phyloP scores from a whole-genome alignment of 1,140 invertebrate genomes.

The Belonocnema kinseyi region DNA sequence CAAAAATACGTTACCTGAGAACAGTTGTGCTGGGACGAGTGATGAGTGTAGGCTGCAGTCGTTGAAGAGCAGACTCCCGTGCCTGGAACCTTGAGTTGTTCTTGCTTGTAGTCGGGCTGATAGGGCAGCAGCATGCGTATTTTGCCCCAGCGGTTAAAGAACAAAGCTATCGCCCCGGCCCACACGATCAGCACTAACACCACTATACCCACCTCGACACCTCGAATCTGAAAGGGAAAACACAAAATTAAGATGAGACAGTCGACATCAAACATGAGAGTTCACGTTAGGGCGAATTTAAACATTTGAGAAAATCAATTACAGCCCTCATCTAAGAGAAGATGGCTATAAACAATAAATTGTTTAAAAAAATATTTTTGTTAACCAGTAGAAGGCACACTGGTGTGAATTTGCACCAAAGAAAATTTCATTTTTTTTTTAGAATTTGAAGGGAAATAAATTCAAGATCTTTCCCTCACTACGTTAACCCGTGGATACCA shows the following conservation, averaged over 20 bases:
- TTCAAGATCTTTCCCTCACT: too few species aligned
- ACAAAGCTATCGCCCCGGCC: conserved; percentile 90
- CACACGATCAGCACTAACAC: conserved; percentile 90
- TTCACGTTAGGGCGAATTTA: too few species aligned
- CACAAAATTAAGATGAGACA: background rate
- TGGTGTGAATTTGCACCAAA: too few species aligned
- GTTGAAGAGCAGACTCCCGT: conserved; percentile 83
- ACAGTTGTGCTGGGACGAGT: conserved; percentile 75
- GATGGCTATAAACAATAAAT: too few species aligned
- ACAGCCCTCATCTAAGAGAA: too few species aligned
- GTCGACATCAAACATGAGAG: too few species aligned
- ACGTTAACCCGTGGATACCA: too few species aligned
- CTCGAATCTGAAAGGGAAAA: conserved; percentile 81
- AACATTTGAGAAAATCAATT: too few species aligned
- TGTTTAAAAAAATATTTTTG: too few species aligned
- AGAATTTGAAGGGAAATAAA: too few species aligned
- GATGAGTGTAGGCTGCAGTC: conserved; percentile 71
- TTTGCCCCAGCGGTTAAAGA: conserved; percentile 95
- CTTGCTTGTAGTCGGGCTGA: conserved; percentile 90
- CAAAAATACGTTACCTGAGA: conserved; percentile 76
- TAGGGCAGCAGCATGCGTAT: conserved; percentile 94
- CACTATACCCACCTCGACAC: conserved; percentile 92
- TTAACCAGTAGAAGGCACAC: too few species aligned
- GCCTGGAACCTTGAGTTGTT: conserved; percentile 87
- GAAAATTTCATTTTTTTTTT: too few species aligned